These are phyloP conservation scores for Lathronympha strigana DNA, from an alignment of 2,888 invertebrate species.

Conservation along the genomic window DNA sequence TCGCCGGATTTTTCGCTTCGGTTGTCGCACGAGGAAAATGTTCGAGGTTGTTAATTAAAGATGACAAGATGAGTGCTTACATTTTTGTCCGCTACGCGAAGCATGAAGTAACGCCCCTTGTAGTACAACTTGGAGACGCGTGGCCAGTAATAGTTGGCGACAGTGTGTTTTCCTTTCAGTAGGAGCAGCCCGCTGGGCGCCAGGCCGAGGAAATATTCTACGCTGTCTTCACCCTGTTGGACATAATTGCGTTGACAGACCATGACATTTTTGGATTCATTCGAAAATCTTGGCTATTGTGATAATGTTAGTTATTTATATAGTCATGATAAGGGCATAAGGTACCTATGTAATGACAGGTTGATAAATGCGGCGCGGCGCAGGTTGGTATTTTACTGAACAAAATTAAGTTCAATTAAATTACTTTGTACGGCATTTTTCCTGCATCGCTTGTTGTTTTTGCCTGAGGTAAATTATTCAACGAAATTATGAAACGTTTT, in stretches of 20 bases:
- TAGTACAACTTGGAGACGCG: constrained; percentile 98
- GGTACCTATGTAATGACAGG: background rate
- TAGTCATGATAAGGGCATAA: too few species aligned
- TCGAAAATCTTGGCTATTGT: background rate
- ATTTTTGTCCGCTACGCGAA: constrained; percentile 97
- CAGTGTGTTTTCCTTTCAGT: constrained; percentile 96
- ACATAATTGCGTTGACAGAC: constrained; percentile 19
- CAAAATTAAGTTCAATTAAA: background rate
- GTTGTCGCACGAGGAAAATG: constrained; percentile 22
- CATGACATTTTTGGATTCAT: background rate
- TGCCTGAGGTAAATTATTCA: background rate
- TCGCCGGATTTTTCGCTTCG: constrained; percentile 29
- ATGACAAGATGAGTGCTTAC: constrained; percentile 83
- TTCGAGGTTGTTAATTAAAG: constrained; percentile 34
- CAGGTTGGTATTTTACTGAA: background rate
- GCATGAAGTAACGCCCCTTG: constrained; percentile 98
- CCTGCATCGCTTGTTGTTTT: constrained; percentile 1
- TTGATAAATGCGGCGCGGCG: background rate
- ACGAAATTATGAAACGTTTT: constrained; percentile 26
- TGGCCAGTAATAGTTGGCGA: constrained; percentile 99
- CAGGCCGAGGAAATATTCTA: constrained; percentile 97
- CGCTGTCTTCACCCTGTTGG: constrained; percentile 95
- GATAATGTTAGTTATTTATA: background rate
- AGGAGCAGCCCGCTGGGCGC: constrained; percentile 98
- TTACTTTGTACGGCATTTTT: constrained; percentile 2